A percentile compares a stretch with the other conserved stretches of the same genome.
These are phyloP conservation scores for Sesia apiformis DNA, from an alignment of 2,888 invertebrate species.

Conservation along the genomic window DNA sequence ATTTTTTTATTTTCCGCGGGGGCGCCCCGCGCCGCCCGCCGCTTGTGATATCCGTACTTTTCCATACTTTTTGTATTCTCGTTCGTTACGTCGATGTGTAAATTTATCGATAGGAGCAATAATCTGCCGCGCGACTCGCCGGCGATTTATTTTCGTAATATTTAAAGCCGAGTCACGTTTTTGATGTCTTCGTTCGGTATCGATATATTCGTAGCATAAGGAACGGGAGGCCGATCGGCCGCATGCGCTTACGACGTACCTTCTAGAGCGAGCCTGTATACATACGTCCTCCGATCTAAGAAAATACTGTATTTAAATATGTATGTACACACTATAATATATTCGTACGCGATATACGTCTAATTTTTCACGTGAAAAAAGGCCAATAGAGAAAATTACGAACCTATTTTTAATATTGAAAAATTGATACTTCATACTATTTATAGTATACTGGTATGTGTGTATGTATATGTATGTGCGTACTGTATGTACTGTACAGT, in stretches of 20 bases:
- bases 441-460: slow-evolving; percentile 20
- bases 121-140: slow-evolving; percentile 70
- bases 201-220: slow-evolving; percentile 68
- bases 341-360: slow-evolving; percentile 69
- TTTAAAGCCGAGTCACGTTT: slow-evolving; percentile 72
- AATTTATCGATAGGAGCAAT: slow-evolving; percentile 74
- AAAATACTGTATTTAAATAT: slow-evolving; percentile 68
- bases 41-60: slow-evolving; percentile 75
- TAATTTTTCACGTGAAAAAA: slow-evolving; percentile 69
- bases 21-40: slow-evolving; percentile 73
- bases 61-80: slow-evolving; percentile 74
- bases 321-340: slow-evolving; percentile 52
- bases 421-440: slow-evolving; percentile 65
- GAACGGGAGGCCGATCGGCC: slow-evolving; percentile 62
- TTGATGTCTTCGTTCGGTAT: slow-evolving; percentile 72
- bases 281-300: slow-evolving; percentile 73
- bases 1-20: slow-evolving; percentile 74
- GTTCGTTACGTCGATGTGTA: slow-evolving; percentile 74
- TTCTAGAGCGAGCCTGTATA: slow-evolving; percentile 73
- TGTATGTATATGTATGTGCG: too few relatives aligned
- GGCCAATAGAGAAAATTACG: slow-evolving; percentile 72
- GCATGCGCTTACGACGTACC: slow-evolving; percentile 73
- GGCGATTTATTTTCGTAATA: slow-evolving; percentile 75
- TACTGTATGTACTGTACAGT: slow-evolving; percentile 30
- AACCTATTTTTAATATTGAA: slow-evolving; percentile 70